Conservation (phyloP, 2,113 vertebrate genomes). For the Pristiophorus japonicus region DNA sequence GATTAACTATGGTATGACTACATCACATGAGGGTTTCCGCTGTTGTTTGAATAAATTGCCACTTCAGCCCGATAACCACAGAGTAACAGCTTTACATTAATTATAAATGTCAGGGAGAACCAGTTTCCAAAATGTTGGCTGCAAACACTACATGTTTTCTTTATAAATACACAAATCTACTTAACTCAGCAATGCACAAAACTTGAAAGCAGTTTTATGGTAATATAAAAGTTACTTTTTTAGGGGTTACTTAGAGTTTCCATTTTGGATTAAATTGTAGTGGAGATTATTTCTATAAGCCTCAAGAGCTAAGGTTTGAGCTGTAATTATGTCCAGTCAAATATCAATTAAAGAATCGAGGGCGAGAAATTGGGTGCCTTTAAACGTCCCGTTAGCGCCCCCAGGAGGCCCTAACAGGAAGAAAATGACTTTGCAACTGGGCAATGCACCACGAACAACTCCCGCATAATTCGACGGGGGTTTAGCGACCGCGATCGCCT, state of each 20-base stretch:
- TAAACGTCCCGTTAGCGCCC: no score
- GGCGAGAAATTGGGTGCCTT: no score
- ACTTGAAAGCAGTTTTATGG: background rate
- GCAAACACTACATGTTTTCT: background rate
- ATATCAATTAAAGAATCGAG: background rate
- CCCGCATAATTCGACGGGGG: no score
- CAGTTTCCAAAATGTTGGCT: background rate
- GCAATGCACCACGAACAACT: no score
- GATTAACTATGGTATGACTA: background rate
- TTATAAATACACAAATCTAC: background rate
- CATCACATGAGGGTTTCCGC: background rate
- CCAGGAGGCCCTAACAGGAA: no score
- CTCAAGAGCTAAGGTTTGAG: background rate
- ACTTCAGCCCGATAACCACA: background rate
- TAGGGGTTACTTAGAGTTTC: no score
- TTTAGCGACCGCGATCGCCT: no score
- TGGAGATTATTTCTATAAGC: background rate
- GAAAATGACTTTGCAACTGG: no score
- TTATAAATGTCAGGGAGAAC: background rate
- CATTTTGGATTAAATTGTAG: no score
- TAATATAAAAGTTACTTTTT: background rate
- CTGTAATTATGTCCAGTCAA: background rate
- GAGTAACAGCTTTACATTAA: background rate
- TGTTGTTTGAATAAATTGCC: background rate
- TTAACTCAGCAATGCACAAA: background rate